Base-by-base conservation (phyloP, 2,888 invertebrate species). In the Drosophila pseudotakahashii region DNA sequence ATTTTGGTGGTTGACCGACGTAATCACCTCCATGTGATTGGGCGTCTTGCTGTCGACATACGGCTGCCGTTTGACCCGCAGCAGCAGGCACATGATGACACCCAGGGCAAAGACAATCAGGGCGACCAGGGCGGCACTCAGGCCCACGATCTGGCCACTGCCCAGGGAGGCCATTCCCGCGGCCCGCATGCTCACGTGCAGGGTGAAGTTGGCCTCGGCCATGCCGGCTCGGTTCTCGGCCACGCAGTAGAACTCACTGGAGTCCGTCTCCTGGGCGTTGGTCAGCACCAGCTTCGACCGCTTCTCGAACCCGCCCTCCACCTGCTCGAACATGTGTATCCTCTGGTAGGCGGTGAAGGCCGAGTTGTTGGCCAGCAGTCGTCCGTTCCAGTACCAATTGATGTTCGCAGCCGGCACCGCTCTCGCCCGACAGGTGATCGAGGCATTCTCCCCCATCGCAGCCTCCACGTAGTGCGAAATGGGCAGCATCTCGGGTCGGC, bases 151-250 rank as follows among this genome's bases (percentile, higher is more conserved):
- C 91, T 97, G 97, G 9, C 97, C 96, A 76, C 95, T 96, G 51
- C 96, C 97, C 67, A 97, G 92, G 0, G 96, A 95, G 3, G 96
- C 95, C 94, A 97, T 96, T 53, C 97, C 96, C 32, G 95, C 96
- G 48, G 96, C 94, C 64, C 95, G 93, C 92, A 96, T 94, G 55
- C 95, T 94, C 58, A 98, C 96, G 89, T 96, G 96, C 42, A 98
- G 93, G 39, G 97, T 97, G 89, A 97, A 97, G 92, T 98, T 98
- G 13, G 97, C 96, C 92, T 97, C 97, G 36, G 96, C 96, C 87
- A 94, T 96, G 23, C 97, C 98, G 4, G 97, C 98, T 70, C 96
- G 95, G 92, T 98, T 98, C 92, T 97, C 97, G 9, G 97, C 97
- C 2, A 97, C 95, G 91, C 98, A 98, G 91, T 96, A 96, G 92